These are phyloP conservation scores for Nymphalis io DNA, from an alignment of 1,140 invertebrate species.

Conservation along the genomic window DNA sequence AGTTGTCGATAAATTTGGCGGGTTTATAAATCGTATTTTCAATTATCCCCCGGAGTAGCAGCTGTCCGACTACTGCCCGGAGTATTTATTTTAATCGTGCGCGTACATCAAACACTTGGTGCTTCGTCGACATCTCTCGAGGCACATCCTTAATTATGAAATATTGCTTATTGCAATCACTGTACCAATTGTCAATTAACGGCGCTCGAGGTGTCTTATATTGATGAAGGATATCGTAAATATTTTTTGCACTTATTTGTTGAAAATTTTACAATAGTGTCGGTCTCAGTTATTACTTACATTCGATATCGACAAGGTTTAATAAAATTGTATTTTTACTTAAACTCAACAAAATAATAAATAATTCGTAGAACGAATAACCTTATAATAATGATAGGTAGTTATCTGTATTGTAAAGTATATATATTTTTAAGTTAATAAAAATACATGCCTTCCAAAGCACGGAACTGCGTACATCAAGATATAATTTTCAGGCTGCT, in stretches of 20 bases:
- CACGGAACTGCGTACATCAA: too few relatives aligned
- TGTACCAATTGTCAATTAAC: slow-evolving; percentile 40
- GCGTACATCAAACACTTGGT: slow-evolving; percentile 61
- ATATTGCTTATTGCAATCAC: slow-evolving; percentile 47
- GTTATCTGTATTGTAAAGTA: too few relatives aligned
- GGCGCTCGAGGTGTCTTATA: slow-evolving; percentile 20
- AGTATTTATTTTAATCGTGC: slow-evolving; percentile 76
- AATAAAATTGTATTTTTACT: too few relatives aligned
- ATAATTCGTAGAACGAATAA: too few relatives aligned
- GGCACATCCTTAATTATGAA: slow-evolving; percentile 65
- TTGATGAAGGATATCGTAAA: slow-evolving; percentile 18
- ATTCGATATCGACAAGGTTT: background rate
- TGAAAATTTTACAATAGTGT: background rate
- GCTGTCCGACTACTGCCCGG: slow-evolving; percentile 66
- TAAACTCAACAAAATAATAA: too few relatives aligned
- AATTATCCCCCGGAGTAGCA: slow-evolving; percentile 73
- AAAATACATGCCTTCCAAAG: too few relatives aligned
- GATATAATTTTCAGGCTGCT: too few relatives aligned
- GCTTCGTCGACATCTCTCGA: slow-evolving; percentile 63
- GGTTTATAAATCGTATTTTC: slow-evolving; percentile 76
- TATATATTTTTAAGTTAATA: too few relatives aligned
- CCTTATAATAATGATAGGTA: too few relatives aligned
- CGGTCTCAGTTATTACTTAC: background rate
- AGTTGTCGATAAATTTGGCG: slow-evolving; percentile 75
- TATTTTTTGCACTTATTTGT: background rate